Conservation (phyloP, 1,140 invertebrate species). For the Bombus sibiricus region DNA sequence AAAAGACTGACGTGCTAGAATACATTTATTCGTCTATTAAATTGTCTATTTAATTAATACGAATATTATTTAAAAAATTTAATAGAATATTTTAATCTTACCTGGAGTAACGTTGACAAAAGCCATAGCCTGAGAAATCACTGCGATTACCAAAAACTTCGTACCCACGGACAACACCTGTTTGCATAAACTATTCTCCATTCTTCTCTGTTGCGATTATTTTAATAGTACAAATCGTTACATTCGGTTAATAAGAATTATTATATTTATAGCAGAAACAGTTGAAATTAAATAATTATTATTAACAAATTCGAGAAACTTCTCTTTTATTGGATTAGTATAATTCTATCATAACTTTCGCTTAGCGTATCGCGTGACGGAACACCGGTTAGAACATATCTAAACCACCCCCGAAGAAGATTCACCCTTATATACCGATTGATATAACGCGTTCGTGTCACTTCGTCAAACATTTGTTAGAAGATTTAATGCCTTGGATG, state of each 20-base stretch:
- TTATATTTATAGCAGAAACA: background rate
- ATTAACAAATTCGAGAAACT: background rate
- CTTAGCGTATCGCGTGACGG: background rate
- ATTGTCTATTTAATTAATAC: background rate
- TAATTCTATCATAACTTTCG: background rate
- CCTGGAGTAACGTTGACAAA: constrained; percentile 40
- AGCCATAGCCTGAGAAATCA: constrained; percentile 25
- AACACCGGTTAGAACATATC: constrained; percentile 54
- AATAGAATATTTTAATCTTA: constrained; percentile 33
- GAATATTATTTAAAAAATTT: background rate
- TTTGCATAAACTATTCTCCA: constrained; percentile 18
- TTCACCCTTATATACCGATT: constrained; percentile 72
- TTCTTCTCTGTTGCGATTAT: background rate
- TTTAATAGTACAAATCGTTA: background rate
- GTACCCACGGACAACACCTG: background rate
- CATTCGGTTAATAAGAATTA: background rate
- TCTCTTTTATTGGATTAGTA: background rate
- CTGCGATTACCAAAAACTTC: background rate
- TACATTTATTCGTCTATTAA: background rate
- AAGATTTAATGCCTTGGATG: background rate
- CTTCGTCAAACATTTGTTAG: background rate
- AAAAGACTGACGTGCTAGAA: no score
- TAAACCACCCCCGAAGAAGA: constrained; percentile 61
- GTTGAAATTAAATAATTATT: background rate
- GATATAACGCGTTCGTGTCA: background rate